Evolutionary conservation across 1,140 invertebrate species (phyloP).

Genomic region (Globodera ellingtonae): DNA sequence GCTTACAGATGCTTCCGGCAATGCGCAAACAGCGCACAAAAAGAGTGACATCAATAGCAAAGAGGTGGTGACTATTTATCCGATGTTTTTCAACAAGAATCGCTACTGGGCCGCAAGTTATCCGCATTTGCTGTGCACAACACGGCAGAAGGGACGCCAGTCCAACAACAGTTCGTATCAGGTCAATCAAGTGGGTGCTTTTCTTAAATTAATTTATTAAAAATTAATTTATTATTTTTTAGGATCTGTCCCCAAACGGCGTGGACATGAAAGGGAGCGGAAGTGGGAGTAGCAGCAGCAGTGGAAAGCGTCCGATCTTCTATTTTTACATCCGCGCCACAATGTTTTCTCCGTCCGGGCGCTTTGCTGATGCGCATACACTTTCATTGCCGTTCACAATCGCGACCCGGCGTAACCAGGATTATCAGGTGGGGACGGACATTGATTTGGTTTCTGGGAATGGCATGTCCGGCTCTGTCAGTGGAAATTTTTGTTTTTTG

Average conservation of each 20-base stretch:
- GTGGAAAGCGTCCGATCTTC: slow-evolving; percentile 64
- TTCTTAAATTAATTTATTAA: too few relatives aligned
- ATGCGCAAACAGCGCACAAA: slow-evolving; percentile 60
- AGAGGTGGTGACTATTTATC: slow-evolving; percentile 62
- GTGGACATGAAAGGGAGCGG: slow-evolving; percentile 43
- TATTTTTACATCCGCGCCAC: slow-evolving; percentile 64
- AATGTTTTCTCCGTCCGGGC: slow-evolving; percentile 63
- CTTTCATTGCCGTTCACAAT: slow-evolving; percentile 63
- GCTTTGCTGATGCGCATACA: slow-evolving; percentile 63
- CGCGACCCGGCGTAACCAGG: slow-evolving; percentile 51
- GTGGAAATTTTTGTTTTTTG: not conserved
- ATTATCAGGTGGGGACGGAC: not conserved
- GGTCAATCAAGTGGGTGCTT: slow-evolving; percentile 27
- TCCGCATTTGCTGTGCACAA: slow-evolving; percentile 63
- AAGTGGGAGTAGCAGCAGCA: slow-evolving; percentile 27
- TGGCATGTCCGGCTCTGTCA: not conserved
- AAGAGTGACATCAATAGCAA: slow-evolving; percentile 65
- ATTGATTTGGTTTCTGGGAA: not conserved
- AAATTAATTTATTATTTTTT: slow-evolving; percentile 21
- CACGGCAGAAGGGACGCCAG: slow-evolving; percentile 61
- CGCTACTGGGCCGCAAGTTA: slow-evolving; percentile 64
- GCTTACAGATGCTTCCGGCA: slow-evolving; percentile 49
- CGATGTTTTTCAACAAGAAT: slow-evolving; percentile 59
- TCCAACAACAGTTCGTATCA: slow-evolving; percentile 64
- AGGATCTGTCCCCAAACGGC: slow-evolving; percentile 60